Conservation (phyloP, 2,888 invertebrate genomes). For the Dyspetes luteomarginatus region DNA sequence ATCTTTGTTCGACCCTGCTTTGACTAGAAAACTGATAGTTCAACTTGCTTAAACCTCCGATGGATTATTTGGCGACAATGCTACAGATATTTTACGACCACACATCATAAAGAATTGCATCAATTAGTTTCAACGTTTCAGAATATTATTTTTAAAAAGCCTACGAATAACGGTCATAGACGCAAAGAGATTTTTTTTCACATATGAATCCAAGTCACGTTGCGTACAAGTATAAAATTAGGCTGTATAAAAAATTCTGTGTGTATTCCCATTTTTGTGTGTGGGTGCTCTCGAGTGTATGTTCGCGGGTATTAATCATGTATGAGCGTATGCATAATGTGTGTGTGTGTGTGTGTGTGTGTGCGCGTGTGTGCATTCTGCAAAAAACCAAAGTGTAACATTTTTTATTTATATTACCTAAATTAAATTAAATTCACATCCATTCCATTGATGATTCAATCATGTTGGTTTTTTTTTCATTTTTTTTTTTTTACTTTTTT, state of each 20-base stretch:
- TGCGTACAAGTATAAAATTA: slow-evolving; percentile 81
- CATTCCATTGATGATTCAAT: slow-evolving; percentile 77
- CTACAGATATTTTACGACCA: slow-evolving; percentile 16
- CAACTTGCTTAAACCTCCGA: slow-evolving; percentile 1
- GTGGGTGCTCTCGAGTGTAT: slow-evolving; percentile 39
- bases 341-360: slow-evolving; percentile 52
- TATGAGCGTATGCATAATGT: slow-evolving; percentile 46
- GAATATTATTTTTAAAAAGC: slow-evolving; percentile 61
- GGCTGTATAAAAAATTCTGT: slow-evolving; percentile 80
- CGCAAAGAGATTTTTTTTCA: slow-evolving; percentile 67
- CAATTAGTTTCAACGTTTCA: slow-evolving; percentile 34
- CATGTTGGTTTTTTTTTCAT: slow-evolving; percentile 58
- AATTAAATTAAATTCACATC: slow-evolving; percentile 80
- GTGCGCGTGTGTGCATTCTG: slow-evolving; percentile 50
- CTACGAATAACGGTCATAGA: slow-evolving; percentile 67
- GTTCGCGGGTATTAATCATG: slow-evolving; percentile 4
- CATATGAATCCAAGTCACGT: slow-evolving; percentile 72
- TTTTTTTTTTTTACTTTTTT: slow-evolving; percentile 62
- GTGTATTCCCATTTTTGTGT: slow-evolving; percentile 61
- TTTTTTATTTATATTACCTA: slow-evolving; percentile 71
- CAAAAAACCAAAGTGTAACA: slow-evolving; percentile 71
- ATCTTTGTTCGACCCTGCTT: not conserved
- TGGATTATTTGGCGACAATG: slow-evolving; percentile 34
- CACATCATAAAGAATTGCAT: slow-evolving; percentile 38
- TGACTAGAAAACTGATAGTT: not conserved